Evolutionary conservation across 1,140 invertebrate genomes (phyloP).

Genomic region (Gyrodactylus bullatarudis): DNA sequence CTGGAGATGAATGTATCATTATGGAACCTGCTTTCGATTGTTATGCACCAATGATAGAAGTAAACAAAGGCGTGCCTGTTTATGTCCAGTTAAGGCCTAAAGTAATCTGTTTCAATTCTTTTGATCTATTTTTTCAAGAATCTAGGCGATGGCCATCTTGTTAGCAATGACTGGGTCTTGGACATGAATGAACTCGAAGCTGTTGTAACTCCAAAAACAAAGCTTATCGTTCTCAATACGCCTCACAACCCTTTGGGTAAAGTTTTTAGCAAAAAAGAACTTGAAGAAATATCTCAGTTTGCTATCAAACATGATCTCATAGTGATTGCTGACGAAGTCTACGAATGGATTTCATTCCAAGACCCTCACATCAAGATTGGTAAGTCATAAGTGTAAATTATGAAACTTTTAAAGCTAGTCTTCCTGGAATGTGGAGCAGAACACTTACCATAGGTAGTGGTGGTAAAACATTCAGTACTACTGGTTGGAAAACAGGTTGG

Average conservation of each 20-base stretch:
- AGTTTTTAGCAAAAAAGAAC: slow-evolving; percentile 26
- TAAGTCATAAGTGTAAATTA: slow-evolving; percentile 8
- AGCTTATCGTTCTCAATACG: slow-evolving; percentile 72
- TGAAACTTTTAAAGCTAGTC: slow-evolving; percentile 26
- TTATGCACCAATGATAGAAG: slow-evolving; percentile 63
- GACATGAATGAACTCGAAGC: slow-evolving; percentile 42
- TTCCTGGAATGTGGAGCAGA: slow-evolving; percentile 83
- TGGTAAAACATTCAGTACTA: slow-evolving; percentile 83
- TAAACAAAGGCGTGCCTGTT: slow-evolving; percentile 45
- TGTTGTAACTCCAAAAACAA: slow-evolving; percentile 59
- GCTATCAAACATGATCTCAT: slow-evolving; percentile 67
- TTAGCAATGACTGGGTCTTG: slow-evolving; percentile 38
- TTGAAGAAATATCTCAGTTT: slow-evolving; percentile 40
- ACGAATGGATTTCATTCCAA: slow-evolving; percentile 64
- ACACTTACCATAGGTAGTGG: slow-evolving; percentile 85
- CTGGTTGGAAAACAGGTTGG: slow-evolving; percentile 59
- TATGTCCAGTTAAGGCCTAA: slow-evolving; percentile 34
- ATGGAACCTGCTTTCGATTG: slow-evolving; percentile 95
- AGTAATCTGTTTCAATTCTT: background rate
- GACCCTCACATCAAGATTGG: slow-evolving; percentile 41
- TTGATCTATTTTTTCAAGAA: background rate
- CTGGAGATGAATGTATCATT: slow-evolving; percentile 56
- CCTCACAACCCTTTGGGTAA: slow-evolving; percentile 81
- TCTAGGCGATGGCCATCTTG: background rate
- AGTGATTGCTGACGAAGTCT: slow-evolving; percentile 77